Evolutionary conservation across 2,797 vertebrate species (phyloP).

Genomic region (Corythornis leucogaster): DNA sequence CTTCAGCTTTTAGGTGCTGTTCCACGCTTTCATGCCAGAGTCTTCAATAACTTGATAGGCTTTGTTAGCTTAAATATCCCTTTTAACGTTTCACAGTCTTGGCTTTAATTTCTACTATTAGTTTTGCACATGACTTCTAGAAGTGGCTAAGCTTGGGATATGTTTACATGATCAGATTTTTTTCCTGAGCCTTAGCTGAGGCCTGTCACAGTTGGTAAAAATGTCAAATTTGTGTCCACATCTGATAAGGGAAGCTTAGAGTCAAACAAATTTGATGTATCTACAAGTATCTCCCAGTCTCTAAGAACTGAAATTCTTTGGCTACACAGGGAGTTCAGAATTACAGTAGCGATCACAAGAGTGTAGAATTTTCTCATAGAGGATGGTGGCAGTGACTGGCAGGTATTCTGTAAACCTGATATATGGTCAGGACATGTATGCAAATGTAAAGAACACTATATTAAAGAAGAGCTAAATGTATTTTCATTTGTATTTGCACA

Average conservation of each 20-base stretch:
- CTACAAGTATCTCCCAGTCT: neutral
- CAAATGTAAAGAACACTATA: neutral
- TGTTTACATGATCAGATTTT: neutral
- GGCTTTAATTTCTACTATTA: neutral
- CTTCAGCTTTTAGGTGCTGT: slow-evolving; percentile 23
- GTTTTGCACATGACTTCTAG: neutral
- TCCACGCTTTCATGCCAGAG: neutral
- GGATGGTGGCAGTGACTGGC: neutral
- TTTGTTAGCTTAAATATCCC: slow-evolving; percentile 7
- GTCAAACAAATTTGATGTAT: neutral
- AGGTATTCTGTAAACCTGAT: neutral
- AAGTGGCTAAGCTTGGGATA: neutral
- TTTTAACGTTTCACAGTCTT: neutral
- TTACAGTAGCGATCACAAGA: neutral
- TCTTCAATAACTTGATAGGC: neutral
- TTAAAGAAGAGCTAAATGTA: neutral
- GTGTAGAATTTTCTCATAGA: neutral
- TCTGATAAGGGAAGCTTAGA: neutral
- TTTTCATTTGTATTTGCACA: neutral
- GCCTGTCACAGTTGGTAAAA: neutral
- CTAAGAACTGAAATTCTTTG: neutral
- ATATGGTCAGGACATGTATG: neutral
- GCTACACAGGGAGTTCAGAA: neutral
- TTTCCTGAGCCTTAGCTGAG: neutral
- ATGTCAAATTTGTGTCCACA: neutral